Evolutionary conservation across 2,113 vertebrate genomes (phyloP).

Genomic region (Emydura subglobosa): DNA sequence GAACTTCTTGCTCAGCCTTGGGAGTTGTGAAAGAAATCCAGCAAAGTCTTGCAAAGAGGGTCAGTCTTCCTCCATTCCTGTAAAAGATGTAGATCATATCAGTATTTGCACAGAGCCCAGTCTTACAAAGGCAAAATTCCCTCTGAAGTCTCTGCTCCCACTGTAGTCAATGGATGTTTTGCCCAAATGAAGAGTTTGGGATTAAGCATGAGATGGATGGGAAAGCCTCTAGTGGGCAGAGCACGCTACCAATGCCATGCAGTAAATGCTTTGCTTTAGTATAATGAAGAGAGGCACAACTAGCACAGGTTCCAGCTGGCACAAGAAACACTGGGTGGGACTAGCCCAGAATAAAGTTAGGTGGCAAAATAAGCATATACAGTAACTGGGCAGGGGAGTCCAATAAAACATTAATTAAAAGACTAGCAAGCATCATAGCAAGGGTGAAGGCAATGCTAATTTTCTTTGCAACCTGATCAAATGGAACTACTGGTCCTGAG

Average conservation of each 20-base stretch:
- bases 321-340: conserved; percentile 29
- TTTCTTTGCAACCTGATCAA: conserved; percentile 73
- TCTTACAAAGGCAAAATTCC: neutral
- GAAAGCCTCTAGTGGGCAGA: neutral
- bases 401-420: conserved; percentile 76
- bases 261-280: neutral
- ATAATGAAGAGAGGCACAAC: neutral
- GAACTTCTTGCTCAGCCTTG: neutral
- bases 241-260: accelerated
- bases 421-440: conserved; percentile 63
- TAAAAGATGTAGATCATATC: neutral
- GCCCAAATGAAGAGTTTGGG: neutral
- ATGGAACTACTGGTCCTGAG: conserved; percentile 69
- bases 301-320: neutral
- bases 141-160: neutral
- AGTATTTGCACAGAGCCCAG: neutral
- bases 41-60: neutral
- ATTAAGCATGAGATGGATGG: neutral
- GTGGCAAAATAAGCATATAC: conserved; percentile 49
- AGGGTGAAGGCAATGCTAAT: conserved; percentile 74
- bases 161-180: neutral
- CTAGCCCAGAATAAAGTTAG: conserved; percentile 42
- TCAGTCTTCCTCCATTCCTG: neutral
- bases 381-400: conserved; percentile 43
- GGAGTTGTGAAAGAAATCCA: neutral